These are phyloP conservation scores for Drosophila flavopinicola DNA, from an alignment of 2,888 invertebrate species.

Conservation along the genomic window DNA sequence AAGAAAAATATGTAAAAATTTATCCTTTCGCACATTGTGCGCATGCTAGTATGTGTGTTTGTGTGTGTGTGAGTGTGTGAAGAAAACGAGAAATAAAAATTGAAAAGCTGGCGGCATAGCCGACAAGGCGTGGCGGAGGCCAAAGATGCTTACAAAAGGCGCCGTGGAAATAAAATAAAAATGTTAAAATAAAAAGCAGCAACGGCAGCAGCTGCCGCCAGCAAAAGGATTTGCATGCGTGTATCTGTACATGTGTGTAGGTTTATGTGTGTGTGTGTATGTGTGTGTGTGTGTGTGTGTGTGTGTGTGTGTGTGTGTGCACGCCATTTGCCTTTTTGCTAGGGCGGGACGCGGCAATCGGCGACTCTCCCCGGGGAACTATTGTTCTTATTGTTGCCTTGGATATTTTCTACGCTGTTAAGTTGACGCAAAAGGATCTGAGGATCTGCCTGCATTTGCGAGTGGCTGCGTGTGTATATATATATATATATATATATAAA, in stretches of 20 bases:
- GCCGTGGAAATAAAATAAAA: slow-evolving; percentile 74
- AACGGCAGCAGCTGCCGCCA: slow-evolving; percentile 65
- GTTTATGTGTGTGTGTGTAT: slow-evolving; percentile 32
- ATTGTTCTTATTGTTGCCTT: slow-evolving; percentile 82
- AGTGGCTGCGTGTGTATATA: slow-evolving; percentile 6
- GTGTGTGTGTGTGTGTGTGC: slow-evolving; percentile 25
- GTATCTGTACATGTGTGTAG: slow-evolving; percentile 26
- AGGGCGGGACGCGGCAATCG: slow-evolving; percentile 42
- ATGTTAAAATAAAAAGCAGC: slow-evolving; percentile 67
- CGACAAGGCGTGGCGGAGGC: slow-evolving; percentile 53
- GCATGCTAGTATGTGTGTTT: slow-evolving; percentile 4
- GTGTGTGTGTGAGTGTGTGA: slow-evolving; percentile 11
- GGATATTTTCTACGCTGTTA: slow-evolving; percentile 79
- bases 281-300: slow-evolving; percentile 16
- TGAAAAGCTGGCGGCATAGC: slow-evolving; percentile 63
- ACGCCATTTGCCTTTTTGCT: slow-evolving; percentile 74
- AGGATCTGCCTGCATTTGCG: slow-evolving; percentile 67
- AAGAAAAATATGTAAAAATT: slow-evolving; percentile 75
- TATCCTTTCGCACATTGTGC: slow-evolving; percentile 60
- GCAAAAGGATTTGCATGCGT: slow-evolving; percentile 77
- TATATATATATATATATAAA: no score
- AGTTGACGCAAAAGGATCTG: slow-evolving; percentile 79
- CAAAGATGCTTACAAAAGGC: slow-evolving; percentile 78
- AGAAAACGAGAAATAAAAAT: slow-evolving; percentile 59
- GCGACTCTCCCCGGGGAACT: slow-evolving; percentile 78